These are phyloP conservation scores for Amitus sp. DNA, from an alignment of 2,888 invertebrate genomes.

Conservation along the genomic window DNA sequence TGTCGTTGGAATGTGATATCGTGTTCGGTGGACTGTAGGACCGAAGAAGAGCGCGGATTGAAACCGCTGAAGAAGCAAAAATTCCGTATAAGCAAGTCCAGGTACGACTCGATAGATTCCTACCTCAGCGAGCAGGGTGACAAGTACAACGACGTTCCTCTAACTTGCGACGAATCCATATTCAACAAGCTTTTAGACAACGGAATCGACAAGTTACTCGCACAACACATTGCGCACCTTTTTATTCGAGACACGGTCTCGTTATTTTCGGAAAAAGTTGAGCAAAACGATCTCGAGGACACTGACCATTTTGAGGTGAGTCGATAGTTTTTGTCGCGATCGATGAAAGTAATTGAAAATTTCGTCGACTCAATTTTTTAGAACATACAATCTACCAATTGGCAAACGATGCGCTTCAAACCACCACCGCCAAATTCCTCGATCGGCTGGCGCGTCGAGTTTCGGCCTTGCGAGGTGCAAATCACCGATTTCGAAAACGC, in stretches of 20 bases:
- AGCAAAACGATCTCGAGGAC: constrained; percentile 93
- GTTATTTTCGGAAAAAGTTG: constrained; percentile 91
- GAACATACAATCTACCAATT: constrained; percentile 99
- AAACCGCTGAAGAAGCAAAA: constrained; percentile 77
- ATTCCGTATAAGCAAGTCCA: constrained; percentile 90
- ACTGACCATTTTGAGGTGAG: constrained; percentile 97
- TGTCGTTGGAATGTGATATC: constrained; percentile 98
- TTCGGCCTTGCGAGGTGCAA: constrained; percentile 98
- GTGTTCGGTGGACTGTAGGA: constrained; percentile 94
- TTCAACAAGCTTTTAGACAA: constrained; percentile 85
- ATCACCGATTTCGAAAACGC: constrained; percentile 99
- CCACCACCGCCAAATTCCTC: constrained; percentile 95
- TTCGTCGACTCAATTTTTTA: constrained; percentile 62
- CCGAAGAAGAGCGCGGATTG: constrained; percentile 89
- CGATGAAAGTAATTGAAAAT: background rate
- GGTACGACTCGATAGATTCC: constrained; percentile 98
- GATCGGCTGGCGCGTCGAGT: constrained; percentile 99
- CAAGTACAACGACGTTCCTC: constrained; percentile 92
- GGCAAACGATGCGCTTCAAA: constrained; percentile 99
- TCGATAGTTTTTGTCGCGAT: background rate
- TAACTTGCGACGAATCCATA: constrained; percentile 85
- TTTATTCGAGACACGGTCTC: constrained; percentile 98
- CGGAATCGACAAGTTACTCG: constrained; percentile 92
- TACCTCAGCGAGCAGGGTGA: constrained; percentile 92
- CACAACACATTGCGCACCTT: constrained; percentile 96